phyloP scores from a whole-genome alignment of 1,140 invertebrate genomes.

The Asobara japonica region DNA sequence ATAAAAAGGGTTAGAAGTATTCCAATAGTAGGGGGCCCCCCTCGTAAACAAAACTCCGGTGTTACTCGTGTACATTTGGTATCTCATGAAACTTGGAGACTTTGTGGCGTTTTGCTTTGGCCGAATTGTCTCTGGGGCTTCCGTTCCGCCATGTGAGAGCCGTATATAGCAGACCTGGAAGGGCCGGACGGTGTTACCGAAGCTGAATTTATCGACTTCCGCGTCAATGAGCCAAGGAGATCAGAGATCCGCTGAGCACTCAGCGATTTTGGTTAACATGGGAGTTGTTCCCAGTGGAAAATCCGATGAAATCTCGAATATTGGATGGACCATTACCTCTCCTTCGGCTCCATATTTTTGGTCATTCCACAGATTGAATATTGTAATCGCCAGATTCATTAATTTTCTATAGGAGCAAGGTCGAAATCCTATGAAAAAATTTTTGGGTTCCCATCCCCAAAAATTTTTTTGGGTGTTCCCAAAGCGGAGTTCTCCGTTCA shows the following conservation, averaged over 20 bases:
- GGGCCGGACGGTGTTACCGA: neutral
- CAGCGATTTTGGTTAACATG: neutral
- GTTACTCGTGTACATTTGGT: neutral
- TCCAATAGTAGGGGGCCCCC: neutral
- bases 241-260: conserved; percentile 17
- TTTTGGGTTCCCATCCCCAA: too few relatives aligned
- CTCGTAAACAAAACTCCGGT: conserved; percentile 18
- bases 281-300: neutral
- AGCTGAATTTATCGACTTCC: conserved; percentile 22
- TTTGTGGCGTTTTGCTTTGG: conserved; percentile 18
- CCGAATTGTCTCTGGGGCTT: conserved; percentile 23
- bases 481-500: too few relatives aligned
- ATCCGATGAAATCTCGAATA: neutral
- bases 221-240: conserved; percentile 23
- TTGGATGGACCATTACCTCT: neutral
- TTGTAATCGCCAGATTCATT: too few relatives aligned
- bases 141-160: neutral
- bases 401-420: too few relatives aligned
- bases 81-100: conserved; percentile 24
- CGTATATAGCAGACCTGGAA: neutral
- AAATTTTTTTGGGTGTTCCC: too few relatives aligned
- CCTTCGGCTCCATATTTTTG: too few relatives aligned
- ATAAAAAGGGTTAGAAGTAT: conserved; percentile 15
- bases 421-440: too few relatives aligned
- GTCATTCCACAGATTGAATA: too few relatives aligned